Base-by-base conservation (phyloP, 2,888 invertebrate genomes). In the Elysia crispata region DNA sequence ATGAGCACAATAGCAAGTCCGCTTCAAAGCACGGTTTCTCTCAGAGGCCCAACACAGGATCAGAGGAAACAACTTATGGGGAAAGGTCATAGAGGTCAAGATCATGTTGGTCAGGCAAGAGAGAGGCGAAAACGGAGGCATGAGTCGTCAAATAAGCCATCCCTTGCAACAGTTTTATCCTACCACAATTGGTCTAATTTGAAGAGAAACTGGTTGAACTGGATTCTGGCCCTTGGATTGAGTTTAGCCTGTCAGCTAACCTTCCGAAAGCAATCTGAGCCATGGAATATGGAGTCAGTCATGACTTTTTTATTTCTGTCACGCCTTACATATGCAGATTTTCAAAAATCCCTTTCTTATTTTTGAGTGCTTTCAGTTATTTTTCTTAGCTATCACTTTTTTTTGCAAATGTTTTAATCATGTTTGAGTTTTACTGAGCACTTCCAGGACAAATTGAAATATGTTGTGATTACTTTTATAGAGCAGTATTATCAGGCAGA, bases 221-320 rank as follows among this genome's bases (percentile, higher is more conserved):
- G 64, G 76, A 13, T 80, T 23, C 31, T 80, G 41, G 31, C 23
- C 1, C 74, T 76, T 49, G 69, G 76, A 18, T 33, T 80, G 70
- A n/a, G 69, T 11, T 33, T 80, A 49, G 18, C 69, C 60, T 76
- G 80, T 70, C 76, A 69, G 60, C 70, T 80, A 57, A 80, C 74
- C 49, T 80, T 80, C 28, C 30, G 62, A 1, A 57, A 28, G n/a
- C 49, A 69, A 18, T 69, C 76, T 15, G 80, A 70, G n/a, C 11
- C 33, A 18, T 76, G 76, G 80, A 70, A 76, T 41, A 62, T 76
- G 60, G 54, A 28, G 15, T 62, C 73, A 11, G 76, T 72, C 60
- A 76, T 76, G 76, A 80, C 49, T 20, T 80, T 80, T 41, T 28
- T 73, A 28, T 62, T 76, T 5, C 66, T 80, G 54, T 80, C 80